Evolutionary conservation across 2,797 vertebrate species (phyloP).

Genomic region (Aplochiton taeniatus): DNA sequence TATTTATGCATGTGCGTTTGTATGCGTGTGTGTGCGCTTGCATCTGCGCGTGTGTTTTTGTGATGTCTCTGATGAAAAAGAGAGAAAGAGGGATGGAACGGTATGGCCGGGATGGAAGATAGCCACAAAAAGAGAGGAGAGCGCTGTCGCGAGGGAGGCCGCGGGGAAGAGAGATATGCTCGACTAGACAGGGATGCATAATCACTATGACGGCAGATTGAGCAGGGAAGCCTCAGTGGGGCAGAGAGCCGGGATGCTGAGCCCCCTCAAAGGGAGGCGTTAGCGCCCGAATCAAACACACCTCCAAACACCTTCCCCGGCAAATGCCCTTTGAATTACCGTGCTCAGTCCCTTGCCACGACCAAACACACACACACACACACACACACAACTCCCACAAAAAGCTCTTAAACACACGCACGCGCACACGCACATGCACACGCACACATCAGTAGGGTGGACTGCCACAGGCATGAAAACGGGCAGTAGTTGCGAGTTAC

Average conservation of each 20-base stretch:
- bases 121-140: background rate
- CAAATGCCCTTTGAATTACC: conserved; percentile 2
- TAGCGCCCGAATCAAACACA: conserved; percentile 3
- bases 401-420: background rate
- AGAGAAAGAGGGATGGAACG: conserved; percentile 1
- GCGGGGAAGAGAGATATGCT: conserved; percentile 29
- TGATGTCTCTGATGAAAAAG: conserved; percentile 25
- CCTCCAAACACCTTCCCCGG: conserved; percentile 3
- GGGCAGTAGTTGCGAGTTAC: background rate
- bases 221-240: conserved; percentile 3
- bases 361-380: background rate
- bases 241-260: background rate
- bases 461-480: conserved; percentile 11
- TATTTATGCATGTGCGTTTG: background rate
- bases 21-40: conserved; percentile 8
- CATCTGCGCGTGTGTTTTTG: background rate
- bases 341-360: conserved; percentile 4
- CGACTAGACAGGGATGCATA: conserved; percentile 25
- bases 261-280: conserved; percentile 15
- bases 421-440: background rate
- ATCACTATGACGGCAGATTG: conserved; percentile 20
- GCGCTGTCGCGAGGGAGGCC: background rate
- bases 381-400: background rate
- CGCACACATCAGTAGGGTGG: background rate
- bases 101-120: background rate